Evolutionary conservation across 1,140 invertebrate species (phyloP).

Genomic region (Drosophila parabipectinata): DNA sequence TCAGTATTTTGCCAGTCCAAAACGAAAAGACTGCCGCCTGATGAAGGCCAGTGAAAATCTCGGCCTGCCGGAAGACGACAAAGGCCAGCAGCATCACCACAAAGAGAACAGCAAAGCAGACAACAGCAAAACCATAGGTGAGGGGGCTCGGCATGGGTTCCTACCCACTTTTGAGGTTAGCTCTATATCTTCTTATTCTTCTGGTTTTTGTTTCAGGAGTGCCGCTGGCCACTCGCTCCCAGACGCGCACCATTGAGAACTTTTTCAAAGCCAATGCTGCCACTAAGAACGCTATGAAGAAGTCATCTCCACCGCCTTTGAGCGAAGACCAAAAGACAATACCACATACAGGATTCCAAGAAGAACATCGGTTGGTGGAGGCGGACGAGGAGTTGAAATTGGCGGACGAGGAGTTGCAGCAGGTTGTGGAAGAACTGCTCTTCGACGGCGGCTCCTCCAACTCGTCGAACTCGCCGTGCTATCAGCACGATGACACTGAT

Average conservation of each 20-base stretch:
- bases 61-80: constrained; percentile 39
- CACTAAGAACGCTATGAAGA: constrained; percentile 39
- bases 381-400: constrained; percentile 24
- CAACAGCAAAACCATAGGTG: constrained; percentile 70
- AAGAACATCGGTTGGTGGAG: background rate
- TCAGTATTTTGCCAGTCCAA: constrained; percentile 83
- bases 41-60: constrained; percentile 68
- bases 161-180: constrained; percentile 61
- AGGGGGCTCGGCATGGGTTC: constrained; percentile 17
- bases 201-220: constrained; percentile 52
- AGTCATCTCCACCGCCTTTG: constrained; percentile 19
- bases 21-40: constrained; percentile 83
- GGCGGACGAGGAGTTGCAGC: constrained; percentile 38
- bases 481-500: constrained; percentile 43
- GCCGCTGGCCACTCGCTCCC: constrained; percentile 75
- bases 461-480: constrained; percentile 56
- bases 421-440: constrained; percentile 48
- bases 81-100: constrained; percentile 40
- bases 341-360: constrained; percentile 11
- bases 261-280: constrained; percentile 75
- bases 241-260: constrained; percentile 80
- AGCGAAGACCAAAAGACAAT: constrained; percentile 45
- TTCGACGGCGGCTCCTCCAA: constrained; percentile 55
- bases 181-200: constrained; percentile 21
- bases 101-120: constrained; percentile 48